Evolutionary conservation across 2,888 invertebrate genomes (phyloP), one percentile per base, ranked within the genome.

Genomic region (Tetragonula carbonaria): DNA sequence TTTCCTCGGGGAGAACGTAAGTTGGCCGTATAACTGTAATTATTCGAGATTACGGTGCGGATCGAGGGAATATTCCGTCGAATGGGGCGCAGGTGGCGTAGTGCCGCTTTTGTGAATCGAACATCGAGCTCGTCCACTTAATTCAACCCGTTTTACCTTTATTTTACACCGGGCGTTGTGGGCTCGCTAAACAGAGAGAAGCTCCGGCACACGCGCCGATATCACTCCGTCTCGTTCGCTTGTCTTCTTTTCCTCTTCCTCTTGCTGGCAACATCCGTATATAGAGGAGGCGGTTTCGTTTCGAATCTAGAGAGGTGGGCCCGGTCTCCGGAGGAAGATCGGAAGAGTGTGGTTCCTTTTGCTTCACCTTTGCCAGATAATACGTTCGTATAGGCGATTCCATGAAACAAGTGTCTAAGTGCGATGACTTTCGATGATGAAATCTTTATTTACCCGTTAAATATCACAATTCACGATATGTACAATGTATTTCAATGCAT

Each of bases 191-290:
- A 78, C 75, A 70, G 76, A 70, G 76, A 89, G 85, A 88, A 78
- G 86, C 83, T 72, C 78, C 78, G 90, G 91, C 88, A 89, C 91
- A 85, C 87, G 81, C 90, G 86, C 81, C 86, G 82, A 80, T 82
- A 82, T 84, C 76, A 78, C 57, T 28, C 71, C 45, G 16, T 86
- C 51, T 68, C 63, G n/a, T 75, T 67, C 45, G 8, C 72, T n/a
- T 57, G 57, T 14, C 51, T 53, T 28, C 70, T 23, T 23, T 51
- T 53, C 82, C 74, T 87, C 84, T 70, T 78, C 87, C 82, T 84
- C 82, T 80, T 76, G 78, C 82, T 82, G 78, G 67, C 2, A 57
- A 87, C 78, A 85, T 88, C 87, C 84, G 86, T 84, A 73, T 88
- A 82, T 87, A 84, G 86, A 82, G 67, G 59, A 82, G 74, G 82